Conservation (phyloP, 1,140 invertebrate species). For the Halyomorpha halys region DNA sequence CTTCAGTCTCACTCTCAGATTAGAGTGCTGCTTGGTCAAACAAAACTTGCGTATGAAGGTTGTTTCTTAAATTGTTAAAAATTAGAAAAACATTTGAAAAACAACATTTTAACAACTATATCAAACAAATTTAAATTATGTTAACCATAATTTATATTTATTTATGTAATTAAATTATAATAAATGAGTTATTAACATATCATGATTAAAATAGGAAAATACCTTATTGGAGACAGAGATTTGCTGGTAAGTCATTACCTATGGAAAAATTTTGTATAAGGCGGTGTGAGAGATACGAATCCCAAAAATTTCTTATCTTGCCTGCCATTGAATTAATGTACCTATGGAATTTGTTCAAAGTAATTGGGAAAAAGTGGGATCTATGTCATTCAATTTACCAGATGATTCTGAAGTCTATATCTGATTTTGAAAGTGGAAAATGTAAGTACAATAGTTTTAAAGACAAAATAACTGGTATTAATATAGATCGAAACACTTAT, state of each 20-base stretch:
- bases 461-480: no score
- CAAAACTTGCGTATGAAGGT: no score
- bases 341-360: slow-evolving; percentile 86
- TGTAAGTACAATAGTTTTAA: slow-evolving; percentile 16
- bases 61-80: no score
- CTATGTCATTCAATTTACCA: slow-evolving; percentile 59
- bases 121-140: no score
- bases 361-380: slow-evolving; percentile 60
- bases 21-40: no score
- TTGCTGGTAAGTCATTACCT: slow-evolving; percentile 91
- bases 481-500: no score
- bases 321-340: slow-evolving; percentile 83
- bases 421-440: slow-evolving; percentile 34
- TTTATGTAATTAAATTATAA: no score
- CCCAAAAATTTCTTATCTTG: slow-evolving; percentile 61
- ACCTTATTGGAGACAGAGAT: slow-evolving; percentile 72
- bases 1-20: no score
- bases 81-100: no score
- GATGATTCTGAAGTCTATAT: slow-evolving; percentile 55
- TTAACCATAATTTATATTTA: no score
- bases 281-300: slow-evolving; percentile 66
- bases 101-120: no score
- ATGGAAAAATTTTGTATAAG: slow-evolving; percentile 91
- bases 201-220: slow-evolving; percentile 47
- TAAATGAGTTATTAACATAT: no score